Evolutionary conservation across 2,113 vertebrate species (phyloP).

Genomic region (Odobenus rosmarus): DNA sequence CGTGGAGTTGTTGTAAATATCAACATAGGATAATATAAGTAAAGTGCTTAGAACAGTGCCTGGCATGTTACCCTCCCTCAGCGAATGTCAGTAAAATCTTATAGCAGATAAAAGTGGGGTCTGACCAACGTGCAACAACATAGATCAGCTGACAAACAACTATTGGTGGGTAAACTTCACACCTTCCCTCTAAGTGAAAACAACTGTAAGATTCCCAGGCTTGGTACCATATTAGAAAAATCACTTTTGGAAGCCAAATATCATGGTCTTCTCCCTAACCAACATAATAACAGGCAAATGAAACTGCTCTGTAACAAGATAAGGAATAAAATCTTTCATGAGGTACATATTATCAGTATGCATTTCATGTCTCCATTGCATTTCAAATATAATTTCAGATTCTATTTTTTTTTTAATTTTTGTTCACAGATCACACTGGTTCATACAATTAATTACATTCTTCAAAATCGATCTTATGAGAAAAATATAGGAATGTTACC

Average conservation of each 20-base stretch:
- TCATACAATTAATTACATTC: not conserved
- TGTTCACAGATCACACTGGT: conserved; percentile 34
- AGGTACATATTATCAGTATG: not conserved
- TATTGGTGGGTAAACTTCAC: not conserved
- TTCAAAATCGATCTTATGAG: conserved; percentile 5
- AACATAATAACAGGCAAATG: conserved; percentile 17
- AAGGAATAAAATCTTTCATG: conserved; percentile 30
- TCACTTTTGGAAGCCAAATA: not conserved
- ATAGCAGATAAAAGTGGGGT: not conserved
- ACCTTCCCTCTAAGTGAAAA: conserved; percentile 2
- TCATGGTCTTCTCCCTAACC: not conserved
- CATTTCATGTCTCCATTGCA: not conserved
- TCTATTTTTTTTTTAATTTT: conserved; percentile 20
- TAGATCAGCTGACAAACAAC: not conserved
- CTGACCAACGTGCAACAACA: not conserved
- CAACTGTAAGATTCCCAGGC: not conserved
- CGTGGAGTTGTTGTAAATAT: not conserved
- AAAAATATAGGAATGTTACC: not conserved
- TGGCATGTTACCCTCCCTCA: not conserved
- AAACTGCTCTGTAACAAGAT: conserved; percentile 1
- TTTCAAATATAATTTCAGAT: conserved; percentile 38
- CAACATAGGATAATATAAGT: not conserved
- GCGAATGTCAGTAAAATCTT: not conserved
- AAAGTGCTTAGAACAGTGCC: conserved; percentile 28
- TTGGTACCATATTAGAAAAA: not conserved